Evolutionary conservation across 2,888 invertebrate genomes (phyloP).

Genomic region (Caenorhabditis sinica): DNA sequence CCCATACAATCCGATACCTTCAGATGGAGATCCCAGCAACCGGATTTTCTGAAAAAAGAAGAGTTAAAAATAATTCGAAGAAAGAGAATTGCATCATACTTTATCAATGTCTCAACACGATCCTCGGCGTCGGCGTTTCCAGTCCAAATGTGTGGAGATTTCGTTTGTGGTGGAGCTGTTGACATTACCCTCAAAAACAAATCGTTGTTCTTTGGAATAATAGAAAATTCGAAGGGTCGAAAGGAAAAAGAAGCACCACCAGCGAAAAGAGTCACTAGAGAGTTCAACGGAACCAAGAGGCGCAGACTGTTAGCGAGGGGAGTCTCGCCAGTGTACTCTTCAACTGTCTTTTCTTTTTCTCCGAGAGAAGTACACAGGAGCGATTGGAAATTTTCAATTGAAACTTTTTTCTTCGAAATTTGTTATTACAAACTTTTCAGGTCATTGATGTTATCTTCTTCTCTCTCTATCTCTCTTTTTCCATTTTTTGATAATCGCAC

Average conservation of each 20-base stretch:
- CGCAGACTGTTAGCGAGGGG: slow-evolving; percentile 20
- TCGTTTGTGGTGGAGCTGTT: slow-evolving; percentile 35
- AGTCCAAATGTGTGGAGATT: slow-evolving; percentile 68
- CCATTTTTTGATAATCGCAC: slow-evolving; percentile 39
- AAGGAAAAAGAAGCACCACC: slow-evolving; percentile 7
- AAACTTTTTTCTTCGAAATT: background rate
- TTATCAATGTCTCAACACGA: slow-evolving; percentile 77
- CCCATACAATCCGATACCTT: slow-evolving; percentile 79
- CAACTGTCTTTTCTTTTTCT: slow-evolving; percentile 18
- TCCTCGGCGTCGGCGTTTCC: slow-evolving; percentile 76
- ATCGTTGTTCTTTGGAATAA: slow-evolving; percentile 1
- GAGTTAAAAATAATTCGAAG: background rate
- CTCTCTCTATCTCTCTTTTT: slow-evolving; percentile 12
- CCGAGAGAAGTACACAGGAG: slow-evolving; percentile 59
- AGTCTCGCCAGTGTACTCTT: slow-evolving; percentile 16
- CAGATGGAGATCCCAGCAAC: slow-evolving; percentile 80
- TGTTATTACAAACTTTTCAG: background rate
- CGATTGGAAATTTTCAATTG: background rate
- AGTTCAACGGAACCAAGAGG: slow-evolving; percentile 24
- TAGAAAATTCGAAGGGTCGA: background rate
- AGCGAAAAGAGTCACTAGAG: background rate
- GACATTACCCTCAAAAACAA: slow-evolving; percentile 53
- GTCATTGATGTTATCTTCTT: background rate
- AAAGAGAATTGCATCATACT: slow-evolving; percentile 41
- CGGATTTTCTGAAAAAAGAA: slow-evolving; percentile 68